Percentiles rank a stretch among this genome's conserved stretches.
Conservation (phyloP, 2,113 vertebrate species). For the Boleophthalmus pectinirostris region DNA sequence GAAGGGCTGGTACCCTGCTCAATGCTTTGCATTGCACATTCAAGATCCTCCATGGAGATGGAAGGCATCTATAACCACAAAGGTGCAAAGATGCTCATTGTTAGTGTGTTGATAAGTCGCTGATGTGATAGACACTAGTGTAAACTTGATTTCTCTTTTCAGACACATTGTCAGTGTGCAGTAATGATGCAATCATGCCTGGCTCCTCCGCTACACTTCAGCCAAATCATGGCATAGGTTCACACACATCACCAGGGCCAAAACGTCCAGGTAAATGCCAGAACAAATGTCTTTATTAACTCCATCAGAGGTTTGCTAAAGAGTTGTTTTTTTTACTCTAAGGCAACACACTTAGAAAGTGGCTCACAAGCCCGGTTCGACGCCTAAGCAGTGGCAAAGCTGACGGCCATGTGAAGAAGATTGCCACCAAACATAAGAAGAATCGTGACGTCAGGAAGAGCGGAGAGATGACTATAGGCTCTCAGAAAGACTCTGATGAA, state of each 20-base stretch:
- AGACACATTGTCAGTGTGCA: conserved; percentile 96
- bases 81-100: conserved; percentile 77
- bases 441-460: conserved; percentile 93
- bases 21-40: conserved; percentile 97
- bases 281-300: not conserved
- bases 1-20: conserved; percentile 95
- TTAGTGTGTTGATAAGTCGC: not conserved
- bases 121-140: not conserved
- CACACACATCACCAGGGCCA: conserved; percentile 93
- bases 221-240: conserved; percentile 87
- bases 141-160: conserved; percentile 10
- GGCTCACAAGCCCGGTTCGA: conserved; percentile 97
- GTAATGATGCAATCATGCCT: conserved; percentile 93
- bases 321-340: not conserved
- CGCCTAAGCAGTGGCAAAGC: conserved; percentile 97
- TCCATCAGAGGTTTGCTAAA: not conserved
- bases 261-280: conserved; percentile 86
- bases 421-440: conserved; percentile 97
- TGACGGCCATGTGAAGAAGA: conserved; percentile 94
- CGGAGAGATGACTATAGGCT: conserved; percentile 80
- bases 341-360: conserved; percentile 95
- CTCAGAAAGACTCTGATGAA: conserved; percentile 96
- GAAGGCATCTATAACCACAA: conserved; percentile 99
- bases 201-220: conserved; percentile 91
- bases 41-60: conserved; percentile 98